Conservation (phyloP, 2,888 invertebrate genomes). For the Dryomyza anilis region DNA sequence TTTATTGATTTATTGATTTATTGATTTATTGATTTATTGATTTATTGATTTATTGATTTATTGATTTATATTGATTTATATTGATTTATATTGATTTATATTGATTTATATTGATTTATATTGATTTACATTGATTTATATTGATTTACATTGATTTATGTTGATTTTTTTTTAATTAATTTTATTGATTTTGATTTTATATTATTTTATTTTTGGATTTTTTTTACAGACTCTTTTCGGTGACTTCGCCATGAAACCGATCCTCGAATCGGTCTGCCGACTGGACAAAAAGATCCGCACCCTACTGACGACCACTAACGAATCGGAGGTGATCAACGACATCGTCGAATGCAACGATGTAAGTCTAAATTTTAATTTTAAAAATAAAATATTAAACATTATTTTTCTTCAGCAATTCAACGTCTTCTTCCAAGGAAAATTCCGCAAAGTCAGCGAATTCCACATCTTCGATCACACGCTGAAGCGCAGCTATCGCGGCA, state of each 20-base stretch:
- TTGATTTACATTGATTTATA: too few species aligned
- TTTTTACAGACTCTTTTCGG: conserved; percentile 52
- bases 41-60: too few species aligned
- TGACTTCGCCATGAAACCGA: conserved; percentile 54
- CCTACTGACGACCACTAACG: conserved; percentile 56
- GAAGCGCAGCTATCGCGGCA: conserved; percentile 54
- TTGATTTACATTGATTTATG: too few species aligned
- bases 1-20: too few species aligned
- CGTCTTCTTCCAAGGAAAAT: conserved; percentile 58
- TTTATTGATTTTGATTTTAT: not conserved
- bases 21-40: too few species aligned
- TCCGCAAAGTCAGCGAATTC: conserved; percentile 58
- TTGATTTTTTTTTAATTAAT: too few species aligned
- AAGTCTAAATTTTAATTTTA: conserved; percentile 8
- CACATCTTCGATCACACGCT: conserved; percentile 52
- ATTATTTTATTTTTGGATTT: too few species aligned
- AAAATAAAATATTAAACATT: not conserved
- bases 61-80: too few species aligned
- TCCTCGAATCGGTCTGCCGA: conserved; percentile 58
- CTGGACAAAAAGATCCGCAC: conserved; percentile 57
- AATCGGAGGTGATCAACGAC: conserved; percentile 59
- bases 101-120: too few species aligned
- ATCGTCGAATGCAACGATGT: conserved; percentile 58
- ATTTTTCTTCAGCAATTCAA: conserved; percentile 49
- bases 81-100: too few species aligned